phyloP scores from a whole-genome alignment of 1,140 invertebrate species.

The Pseudomyrmex dendroicus region DNA sequence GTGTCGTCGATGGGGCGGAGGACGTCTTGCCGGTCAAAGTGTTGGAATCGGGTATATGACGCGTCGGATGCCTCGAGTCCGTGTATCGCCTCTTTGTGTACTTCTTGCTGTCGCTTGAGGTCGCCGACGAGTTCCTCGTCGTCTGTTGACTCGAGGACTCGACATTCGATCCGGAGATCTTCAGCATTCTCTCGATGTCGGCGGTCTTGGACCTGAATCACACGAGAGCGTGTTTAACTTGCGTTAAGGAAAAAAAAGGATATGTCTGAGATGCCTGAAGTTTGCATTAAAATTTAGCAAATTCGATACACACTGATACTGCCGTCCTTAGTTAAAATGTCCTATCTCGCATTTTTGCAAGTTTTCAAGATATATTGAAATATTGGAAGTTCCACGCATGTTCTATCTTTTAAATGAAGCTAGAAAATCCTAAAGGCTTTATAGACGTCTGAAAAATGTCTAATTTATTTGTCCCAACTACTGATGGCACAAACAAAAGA shows the following conservation, averaged over 20 bases:
- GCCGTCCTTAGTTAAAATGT: too few species aligned
- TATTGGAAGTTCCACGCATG: too few species aligned
- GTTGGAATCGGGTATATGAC: constrained; percentile 87
- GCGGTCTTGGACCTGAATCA: constrained; percentile 87
- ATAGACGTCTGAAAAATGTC: too few species aligned
- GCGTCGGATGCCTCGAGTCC: constrained; percentile 87
- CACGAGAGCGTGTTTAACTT: neutral
- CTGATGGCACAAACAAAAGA: too few species aligned
- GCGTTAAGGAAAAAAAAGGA: too few species aligned
- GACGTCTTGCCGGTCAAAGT: constrained; percentile 79
- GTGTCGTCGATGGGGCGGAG: constrained; percentile 64
- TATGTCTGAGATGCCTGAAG: too few species aligned
- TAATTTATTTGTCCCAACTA: too few species aligned
- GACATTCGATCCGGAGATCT: constrained; percentile 77
- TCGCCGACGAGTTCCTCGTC: constrained; percentile 70
- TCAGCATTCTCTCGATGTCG: constrained; percentile 88
- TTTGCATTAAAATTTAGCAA: neutral
- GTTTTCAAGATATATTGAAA: too few species aligned
- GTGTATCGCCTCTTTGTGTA: constrained; percentile 88
- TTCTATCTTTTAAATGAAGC: too few species aligned
- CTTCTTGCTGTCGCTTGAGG: constrained; percentile 86
- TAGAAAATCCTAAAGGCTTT: too few species aligned
- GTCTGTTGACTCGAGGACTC: constrained; percentile 41
- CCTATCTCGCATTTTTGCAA: too few species aligned
- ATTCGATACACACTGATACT: neutral